Evolutionary conservation across 2,797 vertebrate species (phyloP).

Genomic region (Sorex maritimensis): DNA sequence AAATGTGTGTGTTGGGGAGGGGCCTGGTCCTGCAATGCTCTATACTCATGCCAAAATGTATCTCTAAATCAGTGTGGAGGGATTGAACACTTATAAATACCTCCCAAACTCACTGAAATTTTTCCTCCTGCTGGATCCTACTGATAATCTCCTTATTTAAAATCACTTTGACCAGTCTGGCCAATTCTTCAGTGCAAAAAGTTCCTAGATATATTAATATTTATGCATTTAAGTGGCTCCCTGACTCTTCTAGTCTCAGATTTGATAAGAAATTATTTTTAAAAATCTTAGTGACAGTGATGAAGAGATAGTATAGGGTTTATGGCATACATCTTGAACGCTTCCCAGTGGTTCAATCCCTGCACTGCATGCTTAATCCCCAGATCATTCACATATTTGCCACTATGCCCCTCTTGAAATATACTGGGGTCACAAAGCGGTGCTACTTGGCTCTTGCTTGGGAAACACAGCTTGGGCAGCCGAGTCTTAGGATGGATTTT

Average conservation of each 20-base stretch:
- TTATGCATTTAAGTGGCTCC: neutral
- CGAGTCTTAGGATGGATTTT: neutral
- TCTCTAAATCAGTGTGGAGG: neutral
- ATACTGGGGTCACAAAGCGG: too few species aligned
- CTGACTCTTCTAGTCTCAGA: neutral
- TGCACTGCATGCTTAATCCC: too few species aligned
- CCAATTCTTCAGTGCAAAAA: conserved; percentile 41
- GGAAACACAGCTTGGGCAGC: neutral
- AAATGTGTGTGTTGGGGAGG: neutral
- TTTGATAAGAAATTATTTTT: neutral
- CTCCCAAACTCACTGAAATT: neutral
- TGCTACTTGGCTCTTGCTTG: too few species aligned
- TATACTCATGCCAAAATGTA: conserved; percentile 23
- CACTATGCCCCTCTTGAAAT: too few species aligned
- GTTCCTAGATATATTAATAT: conserved; percentile 14
- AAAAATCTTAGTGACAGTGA: neutral
- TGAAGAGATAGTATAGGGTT: neutral
- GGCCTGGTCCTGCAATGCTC: neutral
- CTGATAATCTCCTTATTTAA: conserved; percentile 14
- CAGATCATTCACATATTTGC: too few species aligned
- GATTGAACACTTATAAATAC: neutral
- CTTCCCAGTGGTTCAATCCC: too few species aligned
- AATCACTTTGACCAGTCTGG: neutral
- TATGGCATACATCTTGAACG: too few species aligned
- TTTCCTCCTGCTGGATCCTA: neutral